Conservation (phyloP, 2,113 vertebrate genomes). For the Oreocharis arfaki region DNA sequence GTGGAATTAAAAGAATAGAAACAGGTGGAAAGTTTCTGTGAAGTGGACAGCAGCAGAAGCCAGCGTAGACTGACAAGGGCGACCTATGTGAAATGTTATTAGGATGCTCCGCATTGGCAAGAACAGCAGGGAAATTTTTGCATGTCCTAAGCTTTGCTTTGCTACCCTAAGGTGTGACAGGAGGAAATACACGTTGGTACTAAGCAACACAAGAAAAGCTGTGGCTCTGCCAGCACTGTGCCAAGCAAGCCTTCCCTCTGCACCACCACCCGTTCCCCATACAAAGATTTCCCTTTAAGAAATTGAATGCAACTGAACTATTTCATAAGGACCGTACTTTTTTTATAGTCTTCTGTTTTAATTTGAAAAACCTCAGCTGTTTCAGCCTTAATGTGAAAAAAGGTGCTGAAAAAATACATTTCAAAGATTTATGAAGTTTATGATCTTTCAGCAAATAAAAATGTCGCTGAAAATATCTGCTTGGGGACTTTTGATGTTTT, state of each 20-base stretch:
- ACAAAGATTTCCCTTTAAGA: neutral
- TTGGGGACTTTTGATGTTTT: neutral
- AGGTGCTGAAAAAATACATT: neutral
- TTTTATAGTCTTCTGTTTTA: neutral
- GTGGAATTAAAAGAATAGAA: neutral
- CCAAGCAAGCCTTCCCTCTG: neutral
- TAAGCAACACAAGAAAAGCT: neutral
- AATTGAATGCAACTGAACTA: neutral
- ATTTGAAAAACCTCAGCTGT: neutral
- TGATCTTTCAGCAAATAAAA: neutral
- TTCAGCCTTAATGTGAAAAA: neutral
- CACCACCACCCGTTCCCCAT: neutral
- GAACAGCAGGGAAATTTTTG: neutral
- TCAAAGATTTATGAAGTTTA: neutral
- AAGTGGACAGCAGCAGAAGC: neutral
- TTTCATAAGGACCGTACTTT: neutral
- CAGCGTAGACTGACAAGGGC: neutral
- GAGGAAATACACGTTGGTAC: neutral
- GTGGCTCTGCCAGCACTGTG: neutral
- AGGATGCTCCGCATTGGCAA: neutral
- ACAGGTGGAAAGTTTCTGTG: neutral
- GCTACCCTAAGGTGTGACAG: neutral
- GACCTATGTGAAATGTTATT: neutral
- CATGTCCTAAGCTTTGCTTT: neutral
- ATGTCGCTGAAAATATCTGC: neutral